Base-by-base conservation (phyloP, 2,113 vertebrate species). In the Grammomys dolichurus region DNA sequence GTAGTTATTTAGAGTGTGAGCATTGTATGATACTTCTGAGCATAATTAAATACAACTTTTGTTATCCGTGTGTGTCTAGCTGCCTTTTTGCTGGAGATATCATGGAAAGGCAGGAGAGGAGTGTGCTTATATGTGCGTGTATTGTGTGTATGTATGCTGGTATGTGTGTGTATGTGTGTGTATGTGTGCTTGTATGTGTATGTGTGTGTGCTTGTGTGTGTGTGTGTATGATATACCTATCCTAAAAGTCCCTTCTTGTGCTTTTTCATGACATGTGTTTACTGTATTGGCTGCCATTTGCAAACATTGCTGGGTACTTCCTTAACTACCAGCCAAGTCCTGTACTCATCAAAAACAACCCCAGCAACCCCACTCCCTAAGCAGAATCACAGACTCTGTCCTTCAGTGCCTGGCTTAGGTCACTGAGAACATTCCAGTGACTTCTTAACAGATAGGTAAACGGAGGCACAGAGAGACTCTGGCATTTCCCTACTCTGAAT, bases 211-310 rank as follows among this genome's bases (percentile, higher is more conserved):
- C 43, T 20, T 46, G 43, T 31, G 13, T 22, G 24, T 76, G 40
- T 26, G 24, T 26, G 43, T 76, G 43, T 76, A 12, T 10, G n/a
- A 67, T 72, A 12, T 22, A 67, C 3, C 7, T 60, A 43, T 60
- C 76, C 54, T 31, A 16, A 81, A 77, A 60, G 8, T 77, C 20
- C 24, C 81, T 31, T 2, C 17, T 40, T 36, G 36, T n/a, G 19
- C 65, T 28, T 46, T 56, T n/a, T 31, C 54, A 13, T 70, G 40
- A 14, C 58, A 51, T 13, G 1, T 4, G 7, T 19, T 51, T 51
- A 19, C 19, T 10, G 3, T 5, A 24, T 31, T 8, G 46, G 8
- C 46, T 17, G 2, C 31, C 22, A 2, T 28, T 7, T 3, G 31
- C 14, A 20, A 77, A n/a, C 9, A 4, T 7, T 73, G 63, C 76